A percentile compares a stretch with the other conserved stretches of the same genome.
These are phyloP conservation scores for Heptranchias perlo DNA, from an alignment of 2,113 vertebrate species.

Conservation along the genomic window DNA sequence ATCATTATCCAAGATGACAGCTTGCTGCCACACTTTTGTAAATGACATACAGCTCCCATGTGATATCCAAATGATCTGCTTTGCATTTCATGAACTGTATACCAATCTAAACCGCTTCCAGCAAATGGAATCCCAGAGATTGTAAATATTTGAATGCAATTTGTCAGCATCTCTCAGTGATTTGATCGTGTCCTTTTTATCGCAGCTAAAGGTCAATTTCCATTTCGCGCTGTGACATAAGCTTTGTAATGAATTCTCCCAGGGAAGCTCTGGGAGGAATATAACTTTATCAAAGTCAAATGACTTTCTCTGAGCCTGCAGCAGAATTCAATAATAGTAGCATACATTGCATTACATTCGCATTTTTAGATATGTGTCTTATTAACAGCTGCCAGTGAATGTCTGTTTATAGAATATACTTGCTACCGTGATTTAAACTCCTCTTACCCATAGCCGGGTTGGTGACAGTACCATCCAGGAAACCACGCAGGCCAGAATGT, in stretches of 20 bases:
- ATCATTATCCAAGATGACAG: not conserved
- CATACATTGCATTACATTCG: not conserved
- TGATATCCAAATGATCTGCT: not conserved
- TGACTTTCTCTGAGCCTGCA: not conserved
- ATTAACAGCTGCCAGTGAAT: not conserved
- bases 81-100: not conserved
- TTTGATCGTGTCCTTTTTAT: not conserved
- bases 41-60: not conserved
- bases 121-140: not conserved
- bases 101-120: no score
- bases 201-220: not conserved
- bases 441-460: not conserved
- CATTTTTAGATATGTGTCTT: not conserved
- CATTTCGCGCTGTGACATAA: not conserved
- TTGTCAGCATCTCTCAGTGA: not conserved
- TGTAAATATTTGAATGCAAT: constrained; percentile 26
- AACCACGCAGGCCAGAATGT: not conserved
- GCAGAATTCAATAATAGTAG: constrained; percentile 19
- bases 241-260: constrained; percentile 2
- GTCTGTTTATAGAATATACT: not conserved
- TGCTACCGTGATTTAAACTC: not conserved
- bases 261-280: not conserved
- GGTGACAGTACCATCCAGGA: not conserved
- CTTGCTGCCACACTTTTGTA: not conserved
- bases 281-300: constrained; percentile 15